A percentile compares a stretch with the other conserved stretches of the same genome.
These are phyloP conservation scores for Etia nguti DNA, from an alignment of 2,113 vertebrate species.

Conservation along the genomic window DNA sequence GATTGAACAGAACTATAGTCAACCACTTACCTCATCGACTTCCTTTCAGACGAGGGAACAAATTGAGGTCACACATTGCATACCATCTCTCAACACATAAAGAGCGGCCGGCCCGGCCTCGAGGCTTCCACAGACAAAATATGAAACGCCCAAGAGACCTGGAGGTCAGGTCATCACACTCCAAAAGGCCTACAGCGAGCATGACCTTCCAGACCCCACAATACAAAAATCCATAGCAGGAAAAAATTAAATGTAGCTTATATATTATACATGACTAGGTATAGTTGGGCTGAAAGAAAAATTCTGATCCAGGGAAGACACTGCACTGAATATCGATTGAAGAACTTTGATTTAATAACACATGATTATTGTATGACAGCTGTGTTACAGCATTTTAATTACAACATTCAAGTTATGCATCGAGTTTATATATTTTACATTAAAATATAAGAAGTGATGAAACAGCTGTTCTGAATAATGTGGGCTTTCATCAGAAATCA, in stretches of 20 bases:
- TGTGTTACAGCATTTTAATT: background rate
- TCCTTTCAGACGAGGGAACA: background rate
- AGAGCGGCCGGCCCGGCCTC: background rate
- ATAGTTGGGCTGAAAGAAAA: background rate
- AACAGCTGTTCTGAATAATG: background rate
- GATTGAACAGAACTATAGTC: background rate
- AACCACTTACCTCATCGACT: background rate
- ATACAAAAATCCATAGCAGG: background rate
- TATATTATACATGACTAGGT: background rate
- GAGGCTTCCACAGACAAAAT: background rate
- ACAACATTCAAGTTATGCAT: background rate
- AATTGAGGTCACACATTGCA: background rate
- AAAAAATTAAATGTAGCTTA: background rate
- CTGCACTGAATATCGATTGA: background rate
- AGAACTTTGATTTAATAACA: background rate
- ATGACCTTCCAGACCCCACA: background rate
- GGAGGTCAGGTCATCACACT: background rate
- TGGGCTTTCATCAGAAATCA: accelerated
- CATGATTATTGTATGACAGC: accelerated
- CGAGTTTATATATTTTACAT: background rate
- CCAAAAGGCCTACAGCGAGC: background rate
- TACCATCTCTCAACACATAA: background rate
- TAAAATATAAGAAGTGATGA: background rate
- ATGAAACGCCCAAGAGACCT: background rate
- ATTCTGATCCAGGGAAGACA: background rate